phyloP scores from a whole-genome alignment of 2,797 vertebrate species.

The Eospalax fontanierii region DNA sequence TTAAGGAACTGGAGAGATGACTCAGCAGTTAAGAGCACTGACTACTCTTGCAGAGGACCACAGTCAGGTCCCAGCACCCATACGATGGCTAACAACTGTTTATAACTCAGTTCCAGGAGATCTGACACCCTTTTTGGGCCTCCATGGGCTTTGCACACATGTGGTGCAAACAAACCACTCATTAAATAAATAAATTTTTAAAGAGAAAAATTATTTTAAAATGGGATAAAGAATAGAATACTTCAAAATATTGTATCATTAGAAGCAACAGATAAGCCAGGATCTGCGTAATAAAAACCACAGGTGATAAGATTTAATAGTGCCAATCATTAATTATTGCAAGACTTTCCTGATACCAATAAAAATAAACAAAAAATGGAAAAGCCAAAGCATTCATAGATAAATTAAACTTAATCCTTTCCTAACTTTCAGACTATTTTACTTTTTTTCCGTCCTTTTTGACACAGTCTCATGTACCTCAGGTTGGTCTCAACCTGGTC shows the following conservation, averaged over 20 bases:
- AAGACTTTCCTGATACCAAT: not conserved
- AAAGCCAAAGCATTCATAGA: not conserved
- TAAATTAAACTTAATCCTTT: not conserved
- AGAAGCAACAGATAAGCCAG: not conserved
- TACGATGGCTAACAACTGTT: no score
- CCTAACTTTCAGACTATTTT: not conserved
- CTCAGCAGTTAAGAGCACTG: no score
- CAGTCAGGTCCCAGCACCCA: no score
- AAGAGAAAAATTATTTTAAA: not conserved
- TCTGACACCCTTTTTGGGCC: no score
- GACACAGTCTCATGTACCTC: not conserved
- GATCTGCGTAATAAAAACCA: not conserved
- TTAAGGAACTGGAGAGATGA: no score
- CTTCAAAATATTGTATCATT: not conserved
- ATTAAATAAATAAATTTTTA: no score
- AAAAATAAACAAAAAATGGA: not conserved
- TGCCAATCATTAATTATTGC: not conserved
- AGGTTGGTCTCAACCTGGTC: not conserved
- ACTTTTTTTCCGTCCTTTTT: not conserved
- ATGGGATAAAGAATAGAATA: not conserved
- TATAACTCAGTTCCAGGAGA: no score
- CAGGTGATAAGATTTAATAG: not conserved
- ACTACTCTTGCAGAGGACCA: no score
- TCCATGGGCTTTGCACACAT: no score
- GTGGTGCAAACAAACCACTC: no score